phyloP scores from a whole-genome alignment of 2,113 vertebrate genomes.

The Psilopsiagon aurifrons region DNA sequence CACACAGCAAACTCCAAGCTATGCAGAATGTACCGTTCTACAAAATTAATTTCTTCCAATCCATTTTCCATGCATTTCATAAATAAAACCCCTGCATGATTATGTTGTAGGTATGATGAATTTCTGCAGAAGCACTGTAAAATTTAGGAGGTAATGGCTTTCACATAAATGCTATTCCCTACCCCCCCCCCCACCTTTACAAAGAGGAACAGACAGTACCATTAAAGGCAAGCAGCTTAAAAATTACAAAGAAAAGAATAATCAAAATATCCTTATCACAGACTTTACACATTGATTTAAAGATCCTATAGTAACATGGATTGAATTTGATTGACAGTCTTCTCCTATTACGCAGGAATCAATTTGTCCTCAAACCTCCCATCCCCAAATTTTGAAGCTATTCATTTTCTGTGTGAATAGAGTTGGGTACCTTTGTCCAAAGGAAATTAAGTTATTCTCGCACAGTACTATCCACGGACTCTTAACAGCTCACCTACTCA shows the following conservation, averaged over 20 bases:
- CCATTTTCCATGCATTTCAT: neutral
- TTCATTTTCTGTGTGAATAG: neutral
- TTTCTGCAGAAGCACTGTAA: neutral
- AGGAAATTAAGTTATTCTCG: neutral
- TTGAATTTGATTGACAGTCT: neutral
- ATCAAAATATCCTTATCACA: neutral
- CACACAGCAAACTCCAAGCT: neutral
- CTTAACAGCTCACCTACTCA: slow-evolving; percentile 6
- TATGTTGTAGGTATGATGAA: neutral
- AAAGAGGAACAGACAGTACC: neutral
- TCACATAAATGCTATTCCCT: neutral
- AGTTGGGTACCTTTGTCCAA: neutral
- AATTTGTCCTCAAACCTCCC: neutral
- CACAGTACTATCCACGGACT: neutral
- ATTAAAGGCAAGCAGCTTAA: neutral
- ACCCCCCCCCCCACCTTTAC: rapidly evolving
- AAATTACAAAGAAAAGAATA: neutral
- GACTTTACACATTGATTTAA: neutral
- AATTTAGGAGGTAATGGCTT: neutral
- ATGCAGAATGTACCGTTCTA: neutral
- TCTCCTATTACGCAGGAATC: neutral
- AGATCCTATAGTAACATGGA: neutral
- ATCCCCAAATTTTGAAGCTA: neutral
- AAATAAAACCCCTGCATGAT: neutral
- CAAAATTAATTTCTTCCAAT: neutral